A percentile compares a stretch with the other conserved stretches of the same genome.
Conservation (phyloP, 2,113 vertebrate species). For the Rhinoderma darwinii region DNA sequence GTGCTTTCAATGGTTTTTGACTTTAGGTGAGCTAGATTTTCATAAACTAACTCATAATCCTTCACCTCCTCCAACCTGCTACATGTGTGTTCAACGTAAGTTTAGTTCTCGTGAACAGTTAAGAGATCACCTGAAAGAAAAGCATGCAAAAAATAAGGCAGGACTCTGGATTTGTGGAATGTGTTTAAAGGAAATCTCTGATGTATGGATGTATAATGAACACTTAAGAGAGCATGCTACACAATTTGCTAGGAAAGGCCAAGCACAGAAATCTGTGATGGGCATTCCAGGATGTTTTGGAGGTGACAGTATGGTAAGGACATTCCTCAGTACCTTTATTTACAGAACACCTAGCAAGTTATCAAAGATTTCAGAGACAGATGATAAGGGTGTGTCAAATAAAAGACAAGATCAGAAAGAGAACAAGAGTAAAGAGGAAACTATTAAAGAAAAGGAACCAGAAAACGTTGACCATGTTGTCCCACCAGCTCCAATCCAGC, state of each 20-base stretch:
- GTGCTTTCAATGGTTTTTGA: constrained; percentile 94
- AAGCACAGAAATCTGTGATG: constrained; percentile 80
- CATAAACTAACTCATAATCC: constrained; percentile 94
- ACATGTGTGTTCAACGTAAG: constrained; percentile 96
- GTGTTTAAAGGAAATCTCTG: constrained; percentile 93
- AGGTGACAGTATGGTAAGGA: constrained; percentile 80
- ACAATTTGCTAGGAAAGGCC: constrained; percentile 90
- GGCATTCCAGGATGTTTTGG: constrained; percentile 79
- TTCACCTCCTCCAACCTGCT: constrained; percentile 93
- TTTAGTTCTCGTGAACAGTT: constrained; percentile 95
- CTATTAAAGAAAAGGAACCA: constrained; percentile 62
- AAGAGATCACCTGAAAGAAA: constrained; percentile 90
- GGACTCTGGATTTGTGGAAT: constrained; percentile 97
- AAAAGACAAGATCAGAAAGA: constrained; percentile 69
- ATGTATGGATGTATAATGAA: constrained; percentile 98
- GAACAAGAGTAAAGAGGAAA: constrained; percentile 60
- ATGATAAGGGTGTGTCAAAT: constrained; percentile 58
- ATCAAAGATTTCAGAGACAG: constrained; percentile 67
- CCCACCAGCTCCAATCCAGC: constrained; percentile 49
- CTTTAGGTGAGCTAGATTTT: constrained; percentile 90
- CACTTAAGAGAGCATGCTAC: constrained; percentile 93
- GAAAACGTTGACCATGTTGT: constrained; percentile 70
- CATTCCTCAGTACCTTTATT: constrained; percentile 85
- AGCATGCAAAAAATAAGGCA: constrained; percentile 87
- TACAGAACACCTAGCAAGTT: constrained; percentile 77